These are phyloP conservation scores for Sarcophaga rosellei DNA, from an alignment of 2,888 invertebrate species.

Conservation along the genomic window DNA sequence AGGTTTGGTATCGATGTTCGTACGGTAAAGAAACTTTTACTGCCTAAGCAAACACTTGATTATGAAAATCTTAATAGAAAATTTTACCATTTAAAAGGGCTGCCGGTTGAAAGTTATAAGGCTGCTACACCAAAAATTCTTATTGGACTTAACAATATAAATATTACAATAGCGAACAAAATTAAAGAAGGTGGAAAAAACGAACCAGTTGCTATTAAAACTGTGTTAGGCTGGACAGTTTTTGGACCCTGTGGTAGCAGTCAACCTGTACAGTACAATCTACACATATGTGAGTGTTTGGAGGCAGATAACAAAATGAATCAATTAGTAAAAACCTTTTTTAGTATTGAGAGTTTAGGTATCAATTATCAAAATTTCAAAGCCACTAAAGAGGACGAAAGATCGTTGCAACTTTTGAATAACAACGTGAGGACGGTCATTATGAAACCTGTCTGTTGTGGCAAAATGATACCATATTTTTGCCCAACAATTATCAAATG, in stretches of 20 bases:
- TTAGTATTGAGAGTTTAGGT: constrained; percentile 39
- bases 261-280: not conserved
- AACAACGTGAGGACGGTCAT: constrained; percentile 21
- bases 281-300: constrained; percentile 30
- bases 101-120: constrained; percentile 23
- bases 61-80: constrained; percentile 7
- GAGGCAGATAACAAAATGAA: constrained; percentile 2
- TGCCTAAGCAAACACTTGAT: constrained; percentile 26
- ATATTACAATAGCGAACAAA: not conserved
- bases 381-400: constrained; percentile 33
- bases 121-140: constrained; percentile 43
- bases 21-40: constrained; percentile 26
- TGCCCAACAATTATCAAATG: constrained; percentile 42
- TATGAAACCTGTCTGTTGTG: constrained; percentile 40
- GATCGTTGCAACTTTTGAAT: constrained; percentile 35
- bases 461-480: constrained; percentile 6
- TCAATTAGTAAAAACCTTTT: constrained; percentile 24
- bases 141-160: constrained; percentile 18
- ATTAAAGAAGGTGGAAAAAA: constrained; percentile 24
- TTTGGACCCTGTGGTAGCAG: constrained; percentile 24
- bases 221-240: constrained; percentile 22
- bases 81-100: constrained; percentile 16
- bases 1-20: constrained; percentile 12
- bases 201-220: constrained; percentile 25
- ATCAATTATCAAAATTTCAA: constrained; percentile 24